These are phyloP conservation scores for Temnothorax longispinosus DNA, from an alignment of 1,140 invertebrate species.

Conservation along the genomic window DNA sequence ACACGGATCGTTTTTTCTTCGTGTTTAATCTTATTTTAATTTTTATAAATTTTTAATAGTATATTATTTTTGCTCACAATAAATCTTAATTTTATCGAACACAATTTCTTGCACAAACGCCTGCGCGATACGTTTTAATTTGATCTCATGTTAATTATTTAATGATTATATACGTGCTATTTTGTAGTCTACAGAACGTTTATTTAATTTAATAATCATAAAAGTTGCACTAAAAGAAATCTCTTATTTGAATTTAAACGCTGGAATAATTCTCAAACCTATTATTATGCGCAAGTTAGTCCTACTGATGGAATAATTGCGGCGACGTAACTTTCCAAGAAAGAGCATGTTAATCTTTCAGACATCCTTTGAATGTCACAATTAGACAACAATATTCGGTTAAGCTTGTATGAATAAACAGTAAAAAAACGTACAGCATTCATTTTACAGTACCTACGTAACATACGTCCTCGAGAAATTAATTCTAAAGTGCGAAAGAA, in stretches of 20 bases:
- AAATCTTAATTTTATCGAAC: background rate
- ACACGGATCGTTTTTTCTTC: background rate
- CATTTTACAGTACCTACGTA: background rate
- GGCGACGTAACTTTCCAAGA: background rate
- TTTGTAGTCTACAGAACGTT: background rate
- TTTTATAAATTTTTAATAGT: background rate
- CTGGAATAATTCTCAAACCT: background rate
- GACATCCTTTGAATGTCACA: background rate
- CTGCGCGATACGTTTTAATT: background rate
- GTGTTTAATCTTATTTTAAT: background rate
- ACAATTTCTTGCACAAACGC: background rate
- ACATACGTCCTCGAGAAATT: background rate
- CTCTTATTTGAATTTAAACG: constrained; percentile 4
- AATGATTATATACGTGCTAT: background rate
- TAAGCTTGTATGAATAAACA: background rate
- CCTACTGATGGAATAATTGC: background rate
- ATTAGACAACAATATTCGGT: background rate
- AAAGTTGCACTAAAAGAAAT: background rate
- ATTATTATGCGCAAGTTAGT: background rate
- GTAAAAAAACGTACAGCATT: background rate
- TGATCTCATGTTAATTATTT: background rate
- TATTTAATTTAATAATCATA: background rate
- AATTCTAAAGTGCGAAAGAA: background rate
- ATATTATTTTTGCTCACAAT: background rate
- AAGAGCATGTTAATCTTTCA: background rate